A percentile compares a stretch with the other conserved stretches of the same genome.
These are phyloP conservation scores for Galago senegalensis DNA, from an alignment of 2,797 vertebrate species.

Conservation along the genomic window DNA sequence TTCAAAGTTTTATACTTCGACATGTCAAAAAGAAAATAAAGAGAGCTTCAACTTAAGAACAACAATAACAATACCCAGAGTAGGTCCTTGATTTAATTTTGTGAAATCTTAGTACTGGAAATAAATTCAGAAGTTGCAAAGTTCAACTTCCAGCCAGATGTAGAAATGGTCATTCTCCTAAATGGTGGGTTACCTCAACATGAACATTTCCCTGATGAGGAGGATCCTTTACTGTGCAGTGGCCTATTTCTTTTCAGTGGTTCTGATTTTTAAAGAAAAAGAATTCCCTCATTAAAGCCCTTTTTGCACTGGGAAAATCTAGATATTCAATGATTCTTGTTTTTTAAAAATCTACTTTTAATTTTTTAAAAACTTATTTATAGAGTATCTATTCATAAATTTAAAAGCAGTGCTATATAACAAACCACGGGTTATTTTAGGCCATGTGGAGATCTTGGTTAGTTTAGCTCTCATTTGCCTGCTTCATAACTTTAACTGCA, in stretches of 20 bases:
- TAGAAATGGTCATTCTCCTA: background rate
- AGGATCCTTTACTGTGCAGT: background rate
- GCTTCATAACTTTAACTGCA: conserved; percentile 50
- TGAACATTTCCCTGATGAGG: background rate
- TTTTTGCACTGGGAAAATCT: background rate
- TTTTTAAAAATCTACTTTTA: background rate
- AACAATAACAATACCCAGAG: background rate
- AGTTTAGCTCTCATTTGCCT: conserved; percentile 60
- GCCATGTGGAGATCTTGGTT: conserved; percentile 9
- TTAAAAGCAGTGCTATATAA: conserved; percentile 47
- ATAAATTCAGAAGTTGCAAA: background rate
- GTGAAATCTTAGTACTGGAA: conserved; percentile 35
- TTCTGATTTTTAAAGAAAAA: conserved; percentile 54
- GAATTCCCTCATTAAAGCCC: background rate
- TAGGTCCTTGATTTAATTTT: conserved; percentile 34
- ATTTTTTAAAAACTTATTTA: conserved; percentile 35
- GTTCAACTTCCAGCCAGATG: background rate
- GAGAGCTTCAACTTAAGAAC: background rate
- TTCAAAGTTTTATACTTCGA: conserved; percentile 6
- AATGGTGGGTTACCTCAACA: background rate
- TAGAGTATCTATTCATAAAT: background rate
- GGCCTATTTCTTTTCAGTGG: background rate
- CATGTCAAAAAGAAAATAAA: background rate
- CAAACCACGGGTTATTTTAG: conserved; percentile 34
- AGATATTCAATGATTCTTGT: conserved; percentile 22